Evolutionary conservation across 2,113 vertebrate genomes (phyloP), one percentile per base, ranked within the genome.

Genomic region (Corvus cornix): DNA sequence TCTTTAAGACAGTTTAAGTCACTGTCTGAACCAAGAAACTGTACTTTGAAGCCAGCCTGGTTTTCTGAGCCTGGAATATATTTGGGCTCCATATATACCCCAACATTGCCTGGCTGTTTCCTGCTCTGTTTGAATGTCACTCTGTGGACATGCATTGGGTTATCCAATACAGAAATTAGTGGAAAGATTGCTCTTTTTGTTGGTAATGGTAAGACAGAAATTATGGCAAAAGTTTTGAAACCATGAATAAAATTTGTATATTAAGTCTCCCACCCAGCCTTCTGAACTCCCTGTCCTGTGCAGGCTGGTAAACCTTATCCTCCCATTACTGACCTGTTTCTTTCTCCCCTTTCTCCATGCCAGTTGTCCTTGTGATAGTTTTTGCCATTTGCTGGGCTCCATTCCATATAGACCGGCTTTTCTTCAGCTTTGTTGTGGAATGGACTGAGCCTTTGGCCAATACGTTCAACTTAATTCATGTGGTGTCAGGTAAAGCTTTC

Each of bases 351-450:
- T 87, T 69, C 88, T 81, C 46, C 46, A 20, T 43, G 21, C 28
- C 95, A 98, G 98, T 97, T 96, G 97, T 98, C 37, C 94, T 98
- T 0, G 98, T 98, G 81, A 97, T 97, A 66, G 96, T 98, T 59
- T 98, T 98, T 96, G 98, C 96, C 37, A 63, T 98, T 75, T 98
- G 98, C 76, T 98, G 98, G 98, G 97, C 98, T 59, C 98, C 98
- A 2, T 98, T 98, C 94, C 98, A 98, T 9, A 39, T 97, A 60
- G 98, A 98, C 27, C 92, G 98, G 35, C 98, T 98, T 27, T 98
- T 98, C 97, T 98, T 98, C 96, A 98, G 98, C 87, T 98, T 98
- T 59, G 96, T 98, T 77, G 94, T 97, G 46, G 96, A 98, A 44
- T 98, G 98, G 98, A 98, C 97, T 10, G 98, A 98, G 76, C 92